Percentiles rank a stretch among this genome's conserved stretches.
phyloP scores from a whole-genome alignment of 2,888 invertebrate genomes.

The Cryptophagus acutangulus region DNA sequence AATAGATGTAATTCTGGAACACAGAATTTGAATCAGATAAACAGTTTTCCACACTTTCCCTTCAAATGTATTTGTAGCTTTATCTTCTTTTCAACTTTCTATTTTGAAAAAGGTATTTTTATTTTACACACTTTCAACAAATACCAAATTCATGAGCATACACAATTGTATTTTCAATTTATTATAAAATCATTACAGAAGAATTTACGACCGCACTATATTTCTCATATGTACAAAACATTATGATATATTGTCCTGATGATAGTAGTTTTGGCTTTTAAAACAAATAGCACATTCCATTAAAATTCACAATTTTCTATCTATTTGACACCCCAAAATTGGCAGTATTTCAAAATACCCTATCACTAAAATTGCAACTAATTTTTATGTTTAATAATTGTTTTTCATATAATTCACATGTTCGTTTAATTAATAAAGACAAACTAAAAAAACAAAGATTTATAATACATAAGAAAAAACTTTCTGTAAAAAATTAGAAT shows the following conservation, averaged over 20 bases:
- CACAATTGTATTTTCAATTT: too few relatives aligned
- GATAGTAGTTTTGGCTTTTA: slow-evolving; percentile 40
- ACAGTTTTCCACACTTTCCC: too few relatives aligned
- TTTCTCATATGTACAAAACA: too few relatives aligned
- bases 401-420: slow-evolving; percentile 27
- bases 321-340: slow-evolving; percentile 47
- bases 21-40: too few relatives aligned
- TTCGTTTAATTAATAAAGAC: neutral
- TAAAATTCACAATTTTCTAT: slow-evolving; percentile 40
- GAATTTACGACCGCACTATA: too few relatives aligned
- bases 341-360: slow-evolving; percentile 45
- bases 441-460: neutral
- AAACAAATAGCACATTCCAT: slow-evolving; percentile 36
- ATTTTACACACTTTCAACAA: too few relatives aligned
- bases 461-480: neutral
- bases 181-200: too few relatives aligned
- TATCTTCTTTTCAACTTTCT: too few relatives aligned
- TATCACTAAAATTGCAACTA: slow-evolving; percentile 44
- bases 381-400: slow-evolving; percentile 42
- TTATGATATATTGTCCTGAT: slow-evolving; percentile 42
- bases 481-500: neutral
- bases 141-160: too few relatives aligned
- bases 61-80: too few relatives aligned
- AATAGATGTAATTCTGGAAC: too few relatives aligned
- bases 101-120: too few relatives aligned